phyloP scores from a whole-genome alignment of 2,797 vertebrate species.

The Scyliorhinus canicula region DNA sequence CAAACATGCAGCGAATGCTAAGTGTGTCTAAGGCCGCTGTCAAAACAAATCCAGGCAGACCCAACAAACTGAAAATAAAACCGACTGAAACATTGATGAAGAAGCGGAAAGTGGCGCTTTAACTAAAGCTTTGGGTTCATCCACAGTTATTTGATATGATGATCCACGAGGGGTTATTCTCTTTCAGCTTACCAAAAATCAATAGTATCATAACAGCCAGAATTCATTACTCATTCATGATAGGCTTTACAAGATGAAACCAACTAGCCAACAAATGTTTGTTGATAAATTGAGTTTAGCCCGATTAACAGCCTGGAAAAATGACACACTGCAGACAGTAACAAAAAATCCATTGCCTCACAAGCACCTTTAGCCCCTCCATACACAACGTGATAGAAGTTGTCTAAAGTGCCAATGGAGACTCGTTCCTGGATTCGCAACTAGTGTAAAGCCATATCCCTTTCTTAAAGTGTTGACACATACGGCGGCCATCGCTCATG shows the following conservation, averaged over 20 bases:
- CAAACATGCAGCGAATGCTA: not conserved
- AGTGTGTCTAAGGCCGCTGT: not conserved
- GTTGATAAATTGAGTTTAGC: constrained; percentile 31
- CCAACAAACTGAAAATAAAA: constrained; percentile 29
- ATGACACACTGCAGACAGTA: not conserved
- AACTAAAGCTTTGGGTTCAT: constrained; percentile 37
- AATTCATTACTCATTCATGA: constrained; percentile 74
- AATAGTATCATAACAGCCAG: constrained; percentile 66
- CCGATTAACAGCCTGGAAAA: constrained; percentile 4
- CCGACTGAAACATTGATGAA: constrained; percentile 18
- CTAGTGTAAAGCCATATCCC: not conserved
- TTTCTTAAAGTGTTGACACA: not conserved
- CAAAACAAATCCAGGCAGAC: constrained; percentile 13
- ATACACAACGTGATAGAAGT: not conserved
- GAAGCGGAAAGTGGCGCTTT: constrained; percentile 14
- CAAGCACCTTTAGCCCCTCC: constrained; percentile 12
- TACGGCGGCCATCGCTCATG: too few species aligned
- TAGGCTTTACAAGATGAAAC: constrained; percentile 37
- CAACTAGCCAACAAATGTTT: constrained; percentile 34
- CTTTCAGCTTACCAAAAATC: constrained; percentile 55
- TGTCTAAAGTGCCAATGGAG: not conserved
- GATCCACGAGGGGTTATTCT: constrained; percentile 48
- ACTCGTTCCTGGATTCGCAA: not conserved
- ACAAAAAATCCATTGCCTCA: constrained; percentile 24
- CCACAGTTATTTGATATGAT: constrained; percentile 25